Base-by-base conservation (phyloP, 2,888 invertebrate genomes). In the Lepidonotus clava region DNA sequence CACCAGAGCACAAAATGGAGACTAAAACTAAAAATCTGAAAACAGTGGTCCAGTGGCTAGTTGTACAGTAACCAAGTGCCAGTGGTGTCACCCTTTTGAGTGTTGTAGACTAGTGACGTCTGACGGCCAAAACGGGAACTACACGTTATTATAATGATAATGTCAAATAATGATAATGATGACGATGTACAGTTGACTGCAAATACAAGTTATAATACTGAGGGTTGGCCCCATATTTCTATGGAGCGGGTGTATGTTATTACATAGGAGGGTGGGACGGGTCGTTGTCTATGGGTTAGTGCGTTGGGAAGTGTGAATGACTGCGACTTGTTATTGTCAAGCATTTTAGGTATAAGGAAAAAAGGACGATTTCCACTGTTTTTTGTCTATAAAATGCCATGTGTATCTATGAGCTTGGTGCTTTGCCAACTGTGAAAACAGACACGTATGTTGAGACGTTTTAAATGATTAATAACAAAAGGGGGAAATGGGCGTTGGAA, bases 361-460 rank as follows among this genome's bases (percentile, higher is more conserved):
- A 61, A 71, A 71, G 5, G 21, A 2, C 6, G n/a, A 36, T 71
- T 71, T 38, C 71, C 18, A 1, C 38, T 11, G 34, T 71, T n/a
- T 56, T 71, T 71, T 71, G 71, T 71, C 71, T 36, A 71, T 71
- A 71, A 46, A 56, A 71, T 71, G 71, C 71, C 71, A 71, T 71
- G 38, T 71, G 36, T 71, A 71, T 71, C 71, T 71, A 38, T 71
- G 71, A 71, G 71, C 71, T 71, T 71, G 71, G 71, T 71, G 71
- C 71, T 71, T 71, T 71, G 38, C 71, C 71, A 38, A 34, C 71
- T 71, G n/a, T 71, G 71, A 71, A 38, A 71, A 71, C 38, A 71
- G 71, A 2, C 71, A 71, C 71, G 38, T 71, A 71, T 71, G 38
- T 71, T 71, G 71, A 71, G 38, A n/a, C 14, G 38, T 71, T 71